phyloP scores from a whole-genome alignment of 2,888 invertebrate genomes.

The Pocota personata region DNA sequence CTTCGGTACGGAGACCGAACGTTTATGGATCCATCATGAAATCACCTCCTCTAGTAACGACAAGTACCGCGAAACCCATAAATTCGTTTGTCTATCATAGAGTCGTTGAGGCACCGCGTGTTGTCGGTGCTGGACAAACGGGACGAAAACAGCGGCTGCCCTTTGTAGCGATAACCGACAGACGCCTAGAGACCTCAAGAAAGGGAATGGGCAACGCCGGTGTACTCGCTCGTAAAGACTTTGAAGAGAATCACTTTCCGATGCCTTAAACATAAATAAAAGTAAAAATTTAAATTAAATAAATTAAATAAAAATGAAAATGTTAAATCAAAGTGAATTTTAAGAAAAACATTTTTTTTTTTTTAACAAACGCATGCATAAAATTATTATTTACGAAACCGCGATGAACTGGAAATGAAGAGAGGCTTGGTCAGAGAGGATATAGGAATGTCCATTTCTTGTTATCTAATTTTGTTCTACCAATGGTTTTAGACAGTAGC shows the following conservation, averaged over 20 bases:
- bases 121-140: slow-evolving; percentile 77
- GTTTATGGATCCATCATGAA: slow-evolving; percentile 61
- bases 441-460: too few species aligned
- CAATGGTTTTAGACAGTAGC: too few species aligned
- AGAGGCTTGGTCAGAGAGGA: background rate
- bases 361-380: background rate
- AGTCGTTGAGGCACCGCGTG: slow-evolving; percentile 79
- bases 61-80: slow-evolving; percentile 72
- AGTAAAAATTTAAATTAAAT: slow-evolving; percentile 16
- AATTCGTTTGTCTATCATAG: slow-evolving; percentile 82
- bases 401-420: background rate
- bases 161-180: slow-evolving; percentile 82
- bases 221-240: slow-evolving; percentile 78
- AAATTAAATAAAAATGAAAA: slow-evolving; percentile 22
- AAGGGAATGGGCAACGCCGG: slow-evolving; percentile 74
- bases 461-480: too few species aligned
- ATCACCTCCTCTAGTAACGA: slow-evolving; percentile 44
- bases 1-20: slow-evolving; percentile 55
- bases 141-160: slow-evolving; percentile 81
- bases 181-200: slow-evolving; percentile 80
- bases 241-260: slow-evolving; percentile 82
- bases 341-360: background rate
- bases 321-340: slow-evolving; percentile 15
- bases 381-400: background rate
- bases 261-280: slow-evolving; percentile 79